phyloP scores from a whole-genome alignment of 1,140 invertebrate species.

The Trichoplusia ni region DNA sequence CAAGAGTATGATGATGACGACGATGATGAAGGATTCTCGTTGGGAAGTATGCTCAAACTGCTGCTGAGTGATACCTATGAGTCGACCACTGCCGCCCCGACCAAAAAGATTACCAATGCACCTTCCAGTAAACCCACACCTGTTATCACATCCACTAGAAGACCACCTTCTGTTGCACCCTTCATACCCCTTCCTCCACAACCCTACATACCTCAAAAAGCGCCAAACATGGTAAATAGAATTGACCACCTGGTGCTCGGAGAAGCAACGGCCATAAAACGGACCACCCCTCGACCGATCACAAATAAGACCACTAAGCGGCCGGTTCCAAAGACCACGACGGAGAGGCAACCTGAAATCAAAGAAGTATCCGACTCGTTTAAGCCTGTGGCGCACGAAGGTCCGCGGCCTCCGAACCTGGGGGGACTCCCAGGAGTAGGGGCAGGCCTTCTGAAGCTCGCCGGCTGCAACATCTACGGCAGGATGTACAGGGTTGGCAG shows the following conservation, averaged over 20 bases:
- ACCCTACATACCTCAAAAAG: conserved; percentile 50
- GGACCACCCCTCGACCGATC: conserved; percentile 42
- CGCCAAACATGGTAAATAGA: conserved; percentile 51
- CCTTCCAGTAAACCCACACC: conserved; percentile 6
- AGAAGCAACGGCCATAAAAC: conserved; percentile 67
- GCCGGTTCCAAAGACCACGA: conserved; percentile 41
- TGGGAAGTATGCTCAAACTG: conserved; percentile 82
- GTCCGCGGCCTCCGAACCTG: conserved; percentile 35
- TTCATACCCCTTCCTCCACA: conserved; percentile 56
- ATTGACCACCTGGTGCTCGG: conserved; percentile 74
- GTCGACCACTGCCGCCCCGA: conserved; percentile 51
- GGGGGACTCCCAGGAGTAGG: conserved; percentile 50
- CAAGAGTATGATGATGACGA: conserved; percentile 69
- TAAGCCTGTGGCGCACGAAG: conserved; percentile 29
- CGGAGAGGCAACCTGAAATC: conserved; percentile 25
- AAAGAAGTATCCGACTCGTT: background rate
- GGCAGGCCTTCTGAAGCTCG: conserved; percentile 87
- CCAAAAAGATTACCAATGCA: conserved; percentile 39
- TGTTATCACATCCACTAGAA: conserved; percentile 12
- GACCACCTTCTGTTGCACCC: conserved; percentile 31
- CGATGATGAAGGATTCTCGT: conserved; percentile 80
- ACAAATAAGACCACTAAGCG: conserved; percentile 35
- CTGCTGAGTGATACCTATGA: conserved; percentile 79
- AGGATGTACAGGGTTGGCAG: conserved; percentile 93
- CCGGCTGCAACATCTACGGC: conserved; percentile 96